These are phyloP conservation scores for Drosophila persimilis DNA, from an alignment of 1,140 invertebrate species.

Conservation along the genomic window DNA sequence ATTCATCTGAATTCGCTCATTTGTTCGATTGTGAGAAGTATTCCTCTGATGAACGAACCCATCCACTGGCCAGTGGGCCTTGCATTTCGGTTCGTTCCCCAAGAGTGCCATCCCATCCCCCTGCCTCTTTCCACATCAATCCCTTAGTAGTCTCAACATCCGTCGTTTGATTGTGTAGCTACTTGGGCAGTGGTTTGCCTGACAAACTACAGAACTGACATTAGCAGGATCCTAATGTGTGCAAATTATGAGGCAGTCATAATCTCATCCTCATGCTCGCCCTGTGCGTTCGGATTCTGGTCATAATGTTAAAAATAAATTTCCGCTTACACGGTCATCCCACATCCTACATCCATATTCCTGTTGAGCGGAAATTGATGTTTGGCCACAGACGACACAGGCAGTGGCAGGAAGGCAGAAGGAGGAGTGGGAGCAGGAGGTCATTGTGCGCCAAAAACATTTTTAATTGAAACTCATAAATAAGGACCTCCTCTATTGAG, in stretches of 20 bases:
- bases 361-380: slow-evolving; percentile 43
- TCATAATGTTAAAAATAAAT: slow-evolving; percentile 79
- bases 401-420: no score
- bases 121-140: not conserved
- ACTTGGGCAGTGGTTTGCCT: slow-evolving; percentile 1
- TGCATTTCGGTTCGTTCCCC: not conserved
- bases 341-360: not conserved
- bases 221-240: slow-evolving; percentile 66
- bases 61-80: no score
- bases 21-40: no score
- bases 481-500: slow-evolving; percentile 38
- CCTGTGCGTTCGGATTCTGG: slow-evolving; percentile 13
- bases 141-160: slow-evolving; percentile 39
- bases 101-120: no score
- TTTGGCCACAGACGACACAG: no score
- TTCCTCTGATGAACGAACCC: not conserved
- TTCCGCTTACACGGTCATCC: slow-evolving; percentile 48
- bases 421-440: no score
- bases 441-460: no score
- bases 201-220: slow-evolving; percentile 70
- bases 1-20: no score
- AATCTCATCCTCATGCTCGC: not conserved
- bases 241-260: slow-evolving; percentile 54
- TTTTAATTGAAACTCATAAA: no score
- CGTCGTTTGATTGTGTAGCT: slow-evolving; percentile 1